Percentiles rank a stretch among this genome's conserved stretches.
These are phyloP conservation scores for Eonycteris spelaea DNA, from an alignment of 2,113 vertebrate genomes.

Conservation along the genomic window DNA sequence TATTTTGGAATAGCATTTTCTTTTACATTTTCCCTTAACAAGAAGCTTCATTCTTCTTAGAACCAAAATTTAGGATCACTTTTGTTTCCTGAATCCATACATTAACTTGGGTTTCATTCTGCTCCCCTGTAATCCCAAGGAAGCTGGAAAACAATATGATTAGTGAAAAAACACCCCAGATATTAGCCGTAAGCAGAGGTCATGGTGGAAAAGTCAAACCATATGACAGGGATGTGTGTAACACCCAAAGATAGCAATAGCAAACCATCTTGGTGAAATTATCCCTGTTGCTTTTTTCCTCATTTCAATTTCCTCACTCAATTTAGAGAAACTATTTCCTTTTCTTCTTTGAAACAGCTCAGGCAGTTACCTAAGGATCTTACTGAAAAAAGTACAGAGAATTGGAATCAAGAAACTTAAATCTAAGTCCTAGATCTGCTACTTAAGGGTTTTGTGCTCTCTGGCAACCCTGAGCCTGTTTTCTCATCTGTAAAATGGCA, in stretches of 20 bases:
- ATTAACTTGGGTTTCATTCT: neutral
- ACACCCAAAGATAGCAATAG: neutral
- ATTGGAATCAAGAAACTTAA: neutral
- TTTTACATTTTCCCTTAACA: neutral
- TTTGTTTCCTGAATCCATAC: neutral
- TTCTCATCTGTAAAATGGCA: neutral
- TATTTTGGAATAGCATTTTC: slow-evolving; percentile 1
- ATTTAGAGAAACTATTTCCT: neutral
- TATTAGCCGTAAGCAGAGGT: neutral
- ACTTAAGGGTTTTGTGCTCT: neutral
- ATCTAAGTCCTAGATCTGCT: neutral
- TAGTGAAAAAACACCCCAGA: neutral
- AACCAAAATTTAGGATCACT: neutral
- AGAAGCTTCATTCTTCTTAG: neutral
- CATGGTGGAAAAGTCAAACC: neutral
- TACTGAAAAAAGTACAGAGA: neutral
- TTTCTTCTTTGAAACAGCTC: neutral
- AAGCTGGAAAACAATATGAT: neutral
- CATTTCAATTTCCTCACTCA: neutral
- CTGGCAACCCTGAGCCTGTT: neutral
- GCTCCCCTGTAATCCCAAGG: neutral
- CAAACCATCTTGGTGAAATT: neutral
- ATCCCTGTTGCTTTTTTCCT: neutral
- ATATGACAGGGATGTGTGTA: neutral
- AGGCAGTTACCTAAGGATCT: neutral